Base-by-base conservation (phyloP, 1,140 invertebrate species). In the Drosophila nigrodunni region DNA sequence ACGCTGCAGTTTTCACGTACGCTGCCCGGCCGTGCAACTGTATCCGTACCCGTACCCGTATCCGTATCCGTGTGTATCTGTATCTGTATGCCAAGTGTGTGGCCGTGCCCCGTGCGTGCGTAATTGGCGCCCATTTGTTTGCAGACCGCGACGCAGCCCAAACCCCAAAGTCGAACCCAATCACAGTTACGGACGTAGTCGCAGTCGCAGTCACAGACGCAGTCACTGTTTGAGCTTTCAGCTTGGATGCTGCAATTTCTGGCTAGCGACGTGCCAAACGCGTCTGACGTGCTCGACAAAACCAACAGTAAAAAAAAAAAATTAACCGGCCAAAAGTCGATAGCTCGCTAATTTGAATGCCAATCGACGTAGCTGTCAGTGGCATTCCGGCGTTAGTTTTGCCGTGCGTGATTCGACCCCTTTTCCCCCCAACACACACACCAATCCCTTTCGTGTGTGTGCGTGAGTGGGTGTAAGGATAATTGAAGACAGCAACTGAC, bases 1-100 rank as follows among this genome's bases (percentile, higher is more conserved):
- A n/a, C 15, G 68, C 73, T 82, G 83, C 85, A 89, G 85, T 88
- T 88, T 79, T 89, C 85, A 89, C 85, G 83, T 88, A 88, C 82
- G 80, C 77, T 76, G 68, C 80, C 62, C 80, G 73, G 78, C 83
- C 80, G 77, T 86, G 82, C 77, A 79, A 74, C 65, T 70, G 68
- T 73, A 44, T 55, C 70, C 72, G 34, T 62, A 46, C 67, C 44
- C 65, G 66, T 64, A 62, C 54, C 44, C 52, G 68, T 68, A 44
- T 55, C 62, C 50, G 54, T 41, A 58, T 67, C 46, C n/a, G 62
- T 50, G 50, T 75, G 54, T 50, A 35, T 65, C 44, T 59, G 52
- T 47, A 44, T 54, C 18, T 61, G 58, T 55, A n/a, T 70, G 50
- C 15, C 10, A 39, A 57, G 52, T 58, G 34, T 61, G 49, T 52